Evolutionary conservation across 2,888 invertebrate genomes (phyloP), one percentile per base, ranked within the genome.

Genomic region (Euclidia mi): DNA sequence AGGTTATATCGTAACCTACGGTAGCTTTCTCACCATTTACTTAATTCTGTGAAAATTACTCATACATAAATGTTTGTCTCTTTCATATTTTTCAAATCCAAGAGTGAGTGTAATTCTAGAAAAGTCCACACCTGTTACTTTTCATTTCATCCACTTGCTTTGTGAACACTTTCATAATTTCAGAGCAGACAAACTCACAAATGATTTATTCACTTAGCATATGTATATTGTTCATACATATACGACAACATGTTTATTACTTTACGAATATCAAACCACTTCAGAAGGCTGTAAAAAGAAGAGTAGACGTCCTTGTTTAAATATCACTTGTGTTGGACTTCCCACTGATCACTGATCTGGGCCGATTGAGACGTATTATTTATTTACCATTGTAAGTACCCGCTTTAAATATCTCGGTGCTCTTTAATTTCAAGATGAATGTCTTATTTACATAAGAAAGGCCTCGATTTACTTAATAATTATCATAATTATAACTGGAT

Each of bases 241-340:
- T 56, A n/a, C 40, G 43, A 9, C 44, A 40, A 47, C 25, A 42
- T 41, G 52, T 58, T 56, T 46, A 47, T 12, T 10, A 14, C 56
- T 25, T 32, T 12, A 11, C n/a, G 25, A 43, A 37, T 57, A 50
- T 63, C 45, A 50, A 43, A 62, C 43, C 52, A 51, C 59, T 58
- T 52, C 38, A 44, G 71, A 67, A 67, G 66, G 69, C 63, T 28
- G 57, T 67, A 31, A 83, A 88, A 86, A 89, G 88, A 90, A 78
- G 88, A 88, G 86, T 80, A 67, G 90, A 18, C 68, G 89, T 87
- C 90, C 90, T 90, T 84, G 88, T 42, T 59, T 66, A 90, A 90
- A 90, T 85, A 87, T 70, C 91, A 90, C 88, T 91, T 85, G 90
- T 64, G 72, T 66, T 73, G 81, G 78, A 87, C 83, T 88, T 88